A percentile compares a stretch with the other conserved stretches of the same genome.
These are phyloP conservation scores for Scomberomorus guttatus DNA, from an alignment of 2,797 vertebrate species.

Conservation along the genomic window DNA sequence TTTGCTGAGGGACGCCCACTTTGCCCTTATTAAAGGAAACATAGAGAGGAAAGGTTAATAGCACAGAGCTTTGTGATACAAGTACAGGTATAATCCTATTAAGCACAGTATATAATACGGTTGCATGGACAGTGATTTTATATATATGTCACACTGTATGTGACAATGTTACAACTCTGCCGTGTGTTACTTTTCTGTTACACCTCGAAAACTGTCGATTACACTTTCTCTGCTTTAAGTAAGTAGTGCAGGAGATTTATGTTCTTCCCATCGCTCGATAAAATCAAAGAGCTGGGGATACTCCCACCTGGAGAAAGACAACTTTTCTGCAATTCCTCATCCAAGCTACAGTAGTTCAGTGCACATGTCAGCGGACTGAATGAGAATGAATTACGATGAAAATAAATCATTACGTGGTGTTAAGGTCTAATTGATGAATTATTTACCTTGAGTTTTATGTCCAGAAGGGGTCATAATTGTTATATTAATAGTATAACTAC, in stretches of 20 bases:
- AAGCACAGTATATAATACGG: slow-evolving; percentile 43
- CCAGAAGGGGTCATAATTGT: slow-evolving; percentile 11
- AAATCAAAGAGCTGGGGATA: slow-evolving; percentile 58
- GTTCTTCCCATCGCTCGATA: slow-evolving; percentile 48
- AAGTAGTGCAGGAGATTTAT: slow-evolving; percentile 57
- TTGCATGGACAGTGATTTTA: slow-evolving; percentile 40
- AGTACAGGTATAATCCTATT: slow-evolving; percentile 67
- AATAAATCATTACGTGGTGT: slow-evolving; percentile 43
- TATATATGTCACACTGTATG: slow-evolving; percentile 30
- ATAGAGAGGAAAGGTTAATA: slow-evolving; percentile 70
- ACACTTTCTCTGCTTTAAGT: slow-evolving; percentile 47
- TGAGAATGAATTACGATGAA: slow-evolving; percentile 47
- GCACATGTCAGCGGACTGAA: slow-evolving; percentile 27
- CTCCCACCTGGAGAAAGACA: slow-evolving; percentile 48
- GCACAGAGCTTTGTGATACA: slow-evolving; percentile 52
- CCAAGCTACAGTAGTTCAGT: slow-evolving; percentile 36
- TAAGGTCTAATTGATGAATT: slow-evolving; percentile 27
- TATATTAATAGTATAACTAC: slow-evolving; percentile 8
- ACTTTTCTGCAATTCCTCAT: slow-evolving; percentile 63
- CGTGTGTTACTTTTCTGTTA: slow-evolving; percentile 31
- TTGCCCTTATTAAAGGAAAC: slow-evolving; percentile 69
- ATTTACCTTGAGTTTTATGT: slow-evolving; percentile 34
- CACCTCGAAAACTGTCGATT: slow-evolving; percentile 39
- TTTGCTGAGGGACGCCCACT: slow-evolving; percentile 65
- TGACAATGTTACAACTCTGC: slow-evolving; percentile 22